Conservation (phyloP, 2,888 invertebrate species). For the Drosophila meridiana region DNA sequence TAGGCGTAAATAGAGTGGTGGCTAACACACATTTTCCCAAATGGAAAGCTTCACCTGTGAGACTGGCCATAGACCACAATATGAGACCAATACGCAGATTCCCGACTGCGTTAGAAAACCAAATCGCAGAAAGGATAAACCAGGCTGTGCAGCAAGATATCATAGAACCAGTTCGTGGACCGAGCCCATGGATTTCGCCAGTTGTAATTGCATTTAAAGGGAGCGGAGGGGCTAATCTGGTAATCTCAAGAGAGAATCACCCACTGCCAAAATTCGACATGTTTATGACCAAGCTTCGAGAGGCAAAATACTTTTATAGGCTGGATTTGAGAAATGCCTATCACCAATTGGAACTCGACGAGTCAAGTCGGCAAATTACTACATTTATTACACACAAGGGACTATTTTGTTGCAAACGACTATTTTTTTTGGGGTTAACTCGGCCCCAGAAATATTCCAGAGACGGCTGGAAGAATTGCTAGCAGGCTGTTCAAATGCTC, state of each 20-base stretch:
- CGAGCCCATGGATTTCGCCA: neutral
- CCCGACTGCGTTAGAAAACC: no score
- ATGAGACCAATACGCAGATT: no score
- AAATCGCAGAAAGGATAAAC: no score
- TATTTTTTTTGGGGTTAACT: neutral
- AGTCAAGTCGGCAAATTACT: neutral
- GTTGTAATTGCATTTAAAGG: neutral
- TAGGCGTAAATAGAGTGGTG: neutral
- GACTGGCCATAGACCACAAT: no score
- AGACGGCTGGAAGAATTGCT: neutral
- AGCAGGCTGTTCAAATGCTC: neutral
- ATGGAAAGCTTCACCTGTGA: no score
- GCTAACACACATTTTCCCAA: no score
- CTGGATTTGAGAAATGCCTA: neutral
- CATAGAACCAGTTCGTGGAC: neutral
- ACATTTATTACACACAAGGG: neutral
- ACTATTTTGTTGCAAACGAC: neutral
- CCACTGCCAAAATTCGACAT: neutral
- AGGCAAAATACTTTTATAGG: neutral
- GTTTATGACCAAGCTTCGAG: neutral
- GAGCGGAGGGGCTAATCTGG: neutral
- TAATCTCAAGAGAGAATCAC: neutral
- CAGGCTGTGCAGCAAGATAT: neutral
- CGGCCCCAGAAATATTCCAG: neutral
- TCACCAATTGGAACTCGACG: neutral